These are phyloP conservation scores for Serrognathus titanus DNA, from an alignment of 2,888 invertebrate genomes.

Conservation along the genomic window DNA sequence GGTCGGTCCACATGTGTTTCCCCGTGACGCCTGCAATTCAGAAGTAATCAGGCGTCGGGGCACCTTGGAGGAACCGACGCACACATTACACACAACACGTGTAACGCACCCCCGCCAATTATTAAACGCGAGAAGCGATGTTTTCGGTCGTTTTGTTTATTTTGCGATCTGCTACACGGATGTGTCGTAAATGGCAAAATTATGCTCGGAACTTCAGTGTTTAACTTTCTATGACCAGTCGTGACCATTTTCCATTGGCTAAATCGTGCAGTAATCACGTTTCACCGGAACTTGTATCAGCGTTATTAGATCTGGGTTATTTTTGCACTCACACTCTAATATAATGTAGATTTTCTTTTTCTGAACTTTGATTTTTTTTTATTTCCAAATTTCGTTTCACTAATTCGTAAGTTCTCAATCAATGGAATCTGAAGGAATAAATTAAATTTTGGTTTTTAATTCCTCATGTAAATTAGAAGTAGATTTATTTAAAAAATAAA, in stretches of 20 bases:
- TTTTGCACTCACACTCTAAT: background rate
- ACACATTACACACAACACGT: background rate
- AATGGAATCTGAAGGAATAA: no score
- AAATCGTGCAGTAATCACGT: slow-evolving; percentile 28
- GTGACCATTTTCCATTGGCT: slow-evolving; percentile 27
- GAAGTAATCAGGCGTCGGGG: slow-evolving; percentile 10
- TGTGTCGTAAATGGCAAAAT: slow-evolving; percentile 9
- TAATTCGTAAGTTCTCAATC: no score
- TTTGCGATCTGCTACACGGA: background rate
- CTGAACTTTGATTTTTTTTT: no score
- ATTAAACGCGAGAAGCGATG: background rate
- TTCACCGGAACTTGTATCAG: slow-evolving; percentile 23
- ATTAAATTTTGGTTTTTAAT: no score
- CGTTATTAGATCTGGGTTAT: slow-evolving; percentile 22
- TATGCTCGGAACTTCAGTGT: slow-evolving; percentile 13
- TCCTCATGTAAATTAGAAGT: no score
- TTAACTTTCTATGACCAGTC: slow-evolving; percentile 24
- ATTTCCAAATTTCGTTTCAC: no score
- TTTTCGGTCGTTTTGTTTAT: background rate
- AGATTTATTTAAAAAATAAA: no score
- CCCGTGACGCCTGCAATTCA: slow-evolving; percentile 6
- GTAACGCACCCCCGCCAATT: background rate
- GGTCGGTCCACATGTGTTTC: slow-evolving; percentile 14
- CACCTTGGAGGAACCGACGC: background rate
- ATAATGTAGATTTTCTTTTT: no score